Evolutionary conservation across 2,113 vertebrate species (phyloP).

Genomic region (Dasyurus viverrinus): DNA sequence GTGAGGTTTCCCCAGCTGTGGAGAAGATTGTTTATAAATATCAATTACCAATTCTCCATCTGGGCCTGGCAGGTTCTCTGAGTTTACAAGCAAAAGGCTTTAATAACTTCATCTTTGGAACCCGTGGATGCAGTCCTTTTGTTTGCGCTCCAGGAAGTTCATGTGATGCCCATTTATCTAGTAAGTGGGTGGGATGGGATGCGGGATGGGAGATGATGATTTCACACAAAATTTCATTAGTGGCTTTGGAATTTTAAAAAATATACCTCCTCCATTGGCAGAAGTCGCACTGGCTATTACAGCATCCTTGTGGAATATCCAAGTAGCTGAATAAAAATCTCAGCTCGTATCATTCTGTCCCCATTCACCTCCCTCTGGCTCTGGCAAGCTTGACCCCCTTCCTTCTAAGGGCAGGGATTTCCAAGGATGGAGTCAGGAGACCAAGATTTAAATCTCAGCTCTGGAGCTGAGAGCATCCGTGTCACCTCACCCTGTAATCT

Average conservation of each 20-base stretch:
- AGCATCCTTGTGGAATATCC: conserved; percentile 6
- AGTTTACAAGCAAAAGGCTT: conserved; percentile 58
- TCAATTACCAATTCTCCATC: conserved; percentile 53
- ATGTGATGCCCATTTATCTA: conserved; percentile 36
- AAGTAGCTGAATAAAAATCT: background rate
- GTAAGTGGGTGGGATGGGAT: conserved; percentile 49
- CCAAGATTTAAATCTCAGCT: background rate
- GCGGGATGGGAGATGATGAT: conserved; percentile 44
- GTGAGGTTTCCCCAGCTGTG: conserved; percentile 49
- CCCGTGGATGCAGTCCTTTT: conserved; percentile 48
- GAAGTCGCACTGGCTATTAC: background rate
- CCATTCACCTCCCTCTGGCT: background rate
- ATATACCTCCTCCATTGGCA: background rate
- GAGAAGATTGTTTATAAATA: conserved; percentile 58
- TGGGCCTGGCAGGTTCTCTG: conserved; percentile 22
- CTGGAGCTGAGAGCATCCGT: background rate
- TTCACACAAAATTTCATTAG: conserved; percentile 56
- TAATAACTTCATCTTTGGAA: conserved; percentile 61
- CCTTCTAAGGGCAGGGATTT: background rate
- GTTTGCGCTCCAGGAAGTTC: conserved; percentile 64
- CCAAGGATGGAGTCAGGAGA: background rate
- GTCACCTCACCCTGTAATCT: background rate
- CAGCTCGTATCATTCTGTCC: background rate
- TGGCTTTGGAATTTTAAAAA: conserved; percentile 55
- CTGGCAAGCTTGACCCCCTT: background rate